A percentile compares a stretch with the other conserved stretches of the same genome.
phyloP scores from a whole-genome alignment of 2,113 vertebrate genomes.

The Lates calcarifer region DNA sequence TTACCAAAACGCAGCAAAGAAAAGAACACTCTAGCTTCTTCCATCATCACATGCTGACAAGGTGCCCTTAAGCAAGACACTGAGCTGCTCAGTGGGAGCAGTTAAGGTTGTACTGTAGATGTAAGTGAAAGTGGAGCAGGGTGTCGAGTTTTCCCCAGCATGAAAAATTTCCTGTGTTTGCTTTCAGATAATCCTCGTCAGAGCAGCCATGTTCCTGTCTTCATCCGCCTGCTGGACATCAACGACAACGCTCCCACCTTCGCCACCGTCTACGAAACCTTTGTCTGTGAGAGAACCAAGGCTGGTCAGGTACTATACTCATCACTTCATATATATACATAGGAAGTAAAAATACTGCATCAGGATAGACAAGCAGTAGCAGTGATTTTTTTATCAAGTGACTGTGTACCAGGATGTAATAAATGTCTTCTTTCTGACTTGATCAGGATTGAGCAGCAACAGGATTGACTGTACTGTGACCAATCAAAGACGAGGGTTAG shows the following conservation, averaged over 20 bases:
- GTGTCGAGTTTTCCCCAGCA: neutral
- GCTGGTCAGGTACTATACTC: constrained; percentile 88
- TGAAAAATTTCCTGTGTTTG: constrained; percentile 3
- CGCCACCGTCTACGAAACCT: constrained; percentile 91
- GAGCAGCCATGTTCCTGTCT: constrained; percentile 90
- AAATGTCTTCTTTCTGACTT: too few relatives aligned
- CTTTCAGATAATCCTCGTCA: constrained; percentile 91
- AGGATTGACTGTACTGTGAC: neutral
- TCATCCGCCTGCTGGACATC: constrained; percentile 92
- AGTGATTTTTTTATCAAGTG: too few relatives aligned
- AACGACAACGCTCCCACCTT: constrained; percentile 96
- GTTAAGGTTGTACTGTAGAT: neutral
- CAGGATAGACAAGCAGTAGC: too few relatives aligned
- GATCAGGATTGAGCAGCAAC: too few relatives aligned
- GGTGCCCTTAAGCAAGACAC: neutral
- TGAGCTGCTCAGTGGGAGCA: neutral
- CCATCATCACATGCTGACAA: neutral
- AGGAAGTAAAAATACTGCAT: neutral
- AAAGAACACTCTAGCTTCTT: neutral
- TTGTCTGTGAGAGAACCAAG: constrained; percentile 94
- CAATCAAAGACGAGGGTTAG: neutral
- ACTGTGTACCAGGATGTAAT: too few relatives aligned
- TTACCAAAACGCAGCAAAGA: too few relatives aligned
- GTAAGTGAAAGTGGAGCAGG: neutral
- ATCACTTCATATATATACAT: neutral